Base-by-base conservation (phyloP, 2,888 invertebrate species). In the Arctia plantaginis region DNA sequence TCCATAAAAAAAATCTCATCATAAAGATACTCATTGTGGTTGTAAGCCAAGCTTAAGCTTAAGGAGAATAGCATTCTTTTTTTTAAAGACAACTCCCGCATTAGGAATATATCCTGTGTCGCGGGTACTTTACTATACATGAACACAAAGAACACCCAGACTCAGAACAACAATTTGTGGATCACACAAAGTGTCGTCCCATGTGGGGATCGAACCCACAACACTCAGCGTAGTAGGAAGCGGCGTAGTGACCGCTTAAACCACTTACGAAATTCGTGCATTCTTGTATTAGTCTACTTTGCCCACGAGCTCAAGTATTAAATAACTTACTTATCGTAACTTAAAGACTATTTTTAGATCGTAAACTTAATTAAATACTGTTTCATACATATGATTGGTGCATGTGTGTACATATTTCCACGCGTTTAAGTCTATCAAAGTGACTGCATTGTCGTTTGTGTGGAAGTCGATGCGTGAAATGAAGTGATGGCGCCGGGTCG, bases 391-490 rank as follows among this genome's bases (percentile, higher is more conserved):
- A 1, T 30, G 10, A 55, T 55, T n/a, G n/a, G 15, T 15, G 62
- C 62, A 62, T 62, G 23, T 1, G 8, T 35, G 47, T 47, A 44
- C 44, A 15, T 4, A 4, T 39, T 10, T n/a, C n/a, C n/a, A 55
- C 12, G 13, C n/a, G 51, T 73, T 41, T 39, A 33, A 67, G 72
- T 72, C 18, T 27, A 66, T 71, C 66, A 41, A 68, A 66, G 44
- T 27, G 35, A 77, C 27, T 74, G 73, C 80, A 77, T 51, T 75
- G 68, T 86, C 83, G 86, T 90, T 90, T 90, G 81, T 84, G 77
- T 74, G 87, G 79, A 83, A 76, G 77, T 68, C 81, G 84, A 86
- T 87, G 90, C 91, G 91, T 91, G 91, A 90, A 91, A 91, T 91
- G 86, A 90, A 80, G 69, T 74, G 77, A 73, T 62, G 80, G 82